Base-by-base conservation (phyloP, 64 coral and sea anemone genomes). In the Actinia equina region DNA sequence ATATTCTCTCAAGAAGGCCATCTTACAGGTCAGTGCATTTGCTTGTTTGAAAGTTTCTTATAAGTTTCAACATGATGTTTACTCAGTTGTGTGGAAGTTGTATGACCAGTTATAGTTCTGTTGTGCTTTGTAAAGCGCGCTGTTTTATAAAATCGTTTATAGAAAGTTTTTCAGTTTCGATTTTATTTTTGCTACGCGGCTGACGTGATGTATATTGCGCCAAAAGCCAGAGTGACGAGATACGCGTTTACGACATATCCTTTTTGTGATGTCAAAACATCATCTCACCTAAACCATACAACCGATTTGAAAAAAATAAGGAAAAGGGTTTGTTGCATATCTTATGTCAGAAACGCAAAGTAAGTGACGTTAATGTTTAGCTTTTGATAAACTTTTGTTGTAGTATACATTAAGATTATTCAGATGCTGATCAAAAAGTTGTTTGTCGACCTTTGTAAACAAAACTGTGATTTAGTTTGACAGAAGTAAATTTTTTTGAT, bases 1-100 rank as follows among this genome's bases (percentile, higher is more conserved):
- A 97, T 90, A 97, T 97, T 58, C 91, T 97, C 82, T 93, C 94
- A 23, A 77, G 94, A 79, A 93, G 94, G 79, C 94, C 94, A 51
- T 97, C 94, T 44, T 97, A 97, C 94, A 97, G 94, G 94, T 97
- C 71, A 59, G 78, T 81, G 20, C 41, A 7, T 52, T 18, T 81
- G 13, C 49, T 25, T 74, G 10, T 49, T 16, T 4, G 1, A 22
- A 4, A 65, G 14, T 74, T 11, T 74, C 26, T 74, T 74, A 7
- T 9, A 37, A 37, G 30, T 1, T 37, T 37, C 30, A 37, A 37
- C 30, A 37, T 37, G 1, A 69, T 74, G 26, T 30, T 74, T 74
- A 10, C 20, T 74, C 12, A 57, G 10, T 16, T 13, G 15, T 57
- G 15, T 57, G 15, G 55, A 57, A 14, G 15, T 14, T 15, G 55